These are phyloP conservation scores for Pemphigus obesinymphae DNA, from an alignment of 1,140 invertebrate species.

Conservation along the genomic window DNA sequence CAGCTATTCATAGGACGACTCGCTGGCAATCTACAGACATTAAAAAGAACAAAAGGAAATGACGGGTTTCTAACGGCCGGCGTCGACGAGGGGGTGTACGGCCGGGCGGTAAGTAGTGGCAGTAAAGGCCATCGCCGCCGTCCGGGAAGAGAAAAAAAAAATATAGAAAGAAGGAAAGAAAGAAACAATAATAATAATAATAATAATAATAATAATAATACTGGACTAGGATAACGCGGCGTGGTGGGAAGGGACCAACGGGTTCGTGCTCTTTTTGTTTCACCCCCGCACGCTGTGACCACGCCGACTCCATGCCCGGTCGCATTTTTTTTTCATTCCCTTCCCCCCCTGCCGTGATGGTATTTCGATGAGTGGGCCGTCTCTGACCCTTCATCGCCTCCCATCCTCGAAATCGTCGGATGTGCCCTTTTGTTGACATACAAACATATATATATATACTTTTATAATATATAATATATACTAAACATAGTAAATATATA, in stretches of 20 bases:
- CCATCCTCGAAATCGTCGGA: not conserved
- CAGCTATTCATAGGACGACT: slow-evolving; percentile 26
- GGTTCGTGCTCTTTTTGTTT: slow-evolving; percentile 5
- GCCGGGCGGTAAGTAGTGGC: too few species aligned
- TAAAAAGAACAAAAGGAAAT: slow-evolving; percentile 42
- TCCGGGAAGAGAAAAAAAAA: not conserved
- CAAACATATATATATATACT: too few species aligned
- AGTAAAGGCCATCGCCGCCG: slow-evolving; percentile 15
- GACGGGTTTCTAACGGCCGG: slow-evolving; percentile 30
- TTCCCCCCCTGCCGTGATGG: not conserved
- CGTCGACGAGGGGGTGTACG: not conserved
- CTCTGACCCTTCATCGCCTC: not conserved
- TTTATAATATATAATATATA: too few species aligned
- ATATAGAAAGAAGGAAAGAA: not conserved
- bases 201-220: not conserved
- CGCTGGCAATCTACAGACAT: slow-evolving; percentile 40
- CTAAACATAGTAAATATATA: too few species aligned
- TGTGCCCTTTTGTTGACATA: not conserved
- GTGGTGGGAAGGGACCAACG: not conserved
- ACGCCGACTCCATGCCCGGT: not conserved
- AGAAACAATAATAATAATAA: not conserved
- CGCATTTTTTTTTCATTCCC: not conserved
- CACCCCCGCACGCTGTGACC: too few species aligned
- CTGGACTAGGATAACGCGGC: not conserved
- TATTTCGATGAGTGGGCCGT: not conserved